Conservation (phyloP, 2,888 invertebrate species). For the Cabera pusaria region DNA sequence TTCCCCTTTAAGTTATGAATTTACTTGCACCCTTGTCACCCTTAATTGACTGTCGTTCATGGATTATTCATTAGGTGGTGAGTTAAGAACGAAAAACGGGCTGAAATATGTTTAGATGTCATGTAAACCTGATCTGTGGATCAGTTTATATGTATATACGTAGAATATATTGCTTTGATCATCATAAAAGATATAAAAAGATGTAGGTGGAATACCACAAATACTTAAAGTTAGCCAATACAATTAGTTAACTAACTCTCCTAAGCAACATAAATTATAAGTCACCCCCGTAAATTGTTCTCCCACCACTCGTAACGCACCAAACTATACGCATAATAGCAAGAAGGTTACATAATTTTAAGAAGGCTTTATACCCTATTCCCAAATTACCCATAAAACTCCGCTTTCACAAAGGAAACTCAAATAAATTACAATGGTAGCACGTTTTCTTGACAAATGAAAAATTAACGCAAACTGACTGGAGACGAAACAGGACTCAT, state of each 20-base stretch:
- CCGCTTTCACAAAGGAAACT: constrained; percentile 22
- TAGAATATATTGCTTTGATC: no score
- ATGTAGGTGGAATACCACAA: no score
- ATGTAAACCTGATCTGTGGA: no score
- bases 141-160: no score
- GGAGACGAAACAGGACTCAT: constrained; percentile 17
- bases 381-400: constrained; percentile 4
- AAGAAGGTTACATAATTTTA: not conserved
- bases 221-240: no score
- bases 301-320: no score
- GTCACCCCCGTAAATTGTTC: no score
- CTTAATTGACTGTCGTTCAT: constrained; percentile 26
- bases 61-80: constrained; percentile 21
- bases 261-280: no score
- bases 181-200: no score
- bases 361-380: not conserved
- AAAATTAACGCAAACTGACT: constrained; percentile 20
- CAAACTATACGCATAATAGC: no score
- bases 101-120: constrained; percentile 2
- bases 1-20: constrained; percentile 20
- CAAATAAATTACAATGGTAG: constrained; percentile 18
- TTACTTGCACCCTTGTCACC: constrained; percentile 28
- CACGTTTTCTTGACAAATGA: constrained; percentile 24
- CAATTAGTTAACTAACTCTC: no score
- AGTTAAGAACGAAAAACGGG: constrained; percentile 7